Conservation (phyloP, 2,888 invertebrate species). For the Orchesellides sinensis region DNA sequence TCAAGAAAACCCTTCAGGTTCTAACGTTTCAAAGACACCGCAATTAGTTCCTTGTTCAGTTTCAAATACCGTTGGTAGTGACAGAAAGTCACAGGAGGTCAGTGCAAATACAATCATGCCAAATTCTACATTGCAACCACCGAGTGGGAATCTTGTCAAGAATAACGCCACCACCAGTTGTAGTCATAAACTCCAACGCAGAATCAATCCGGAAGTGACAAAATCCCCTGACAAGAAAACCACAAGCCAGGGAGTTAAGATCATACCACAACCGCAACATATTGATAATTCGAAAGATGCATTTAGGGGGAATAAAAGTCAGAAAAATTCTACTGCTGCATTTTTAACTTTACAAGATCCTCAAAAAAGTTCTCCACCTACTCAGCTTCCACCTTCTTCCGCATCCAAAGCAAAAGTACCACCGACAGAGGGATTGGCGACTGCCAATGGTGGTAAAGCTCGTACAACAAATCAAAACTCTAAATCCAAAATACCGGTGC, state of each 20-base stretch:
- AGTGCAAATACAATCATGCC: neutral
- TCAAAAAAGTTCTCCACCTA: neutral
- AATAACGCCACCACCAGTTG: neutral
- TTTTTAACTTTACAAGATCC: neutral
- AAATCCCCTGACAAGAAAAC: neutral
- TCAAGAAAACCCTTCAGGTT: no score
- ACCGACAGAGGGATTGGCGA: neutral
- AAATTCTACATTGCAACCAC: neutral
- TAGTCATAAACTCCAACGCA: neutral
- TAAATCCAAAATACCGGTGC: conserved; percentile 51
- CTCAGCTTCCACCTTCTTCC: neutral
- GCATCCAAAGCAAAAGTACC: neutral
- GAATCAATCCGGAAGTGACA: conserved; percentile 32
- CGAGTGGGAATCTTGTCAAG: conserved; percentile 8
- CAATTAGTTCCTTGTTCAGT: neutral
- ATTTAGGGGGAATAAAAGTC: neutral
- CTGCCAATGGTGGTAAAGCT: neutral
- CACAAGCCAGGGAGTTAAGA: neutral
- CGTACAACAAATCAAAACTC: neutral
- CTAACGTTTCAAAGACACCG: no score
- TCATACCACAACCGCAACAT: conserved; percentile 33
- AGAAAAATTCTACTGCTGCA: neutral
- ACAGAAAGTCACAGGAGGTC: neutral
- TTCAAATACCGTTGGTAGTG: no score
- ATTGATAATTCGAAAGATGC: conserved; percentile 44